Evolutionary conservation across 2,113 vertebrate species (phyloP).

Genomic region (Petaurus breviceps): DNA sequence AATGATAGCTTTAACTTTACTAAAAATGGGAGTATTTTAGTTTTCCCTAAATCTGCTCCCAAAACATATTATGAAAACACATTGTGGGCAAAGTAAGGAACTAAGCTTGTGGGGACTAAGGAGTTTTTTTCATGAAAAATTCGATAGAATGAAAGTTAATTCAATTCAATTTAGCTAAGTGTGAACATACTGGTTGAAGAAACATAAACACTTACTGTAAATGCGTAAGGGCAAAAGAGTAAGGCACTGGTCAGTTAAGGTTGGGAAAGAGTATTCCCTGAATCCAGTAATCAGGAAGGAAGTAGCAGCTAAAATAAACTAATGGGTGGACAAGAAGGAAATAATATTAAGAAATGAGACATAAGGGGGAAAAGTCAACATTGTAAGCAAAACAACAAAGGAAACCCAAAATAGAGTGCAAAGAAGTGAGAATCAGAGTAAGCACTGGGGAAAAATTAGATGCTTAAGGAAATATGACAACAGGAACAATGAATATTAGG

Average conservation of each 20-base stretch:
- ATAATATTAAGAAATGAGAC: conserved; percentile 75
- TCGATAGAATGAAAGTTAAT: not conserved
- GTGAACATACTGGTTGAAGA: rapidly evolving
- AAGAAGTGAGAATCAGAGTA: not conserved
- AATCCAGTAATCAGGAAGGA: conserved; percentile 72
- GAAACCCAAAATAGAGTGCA: not conserved
- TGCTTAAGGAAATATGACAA: not conserved
- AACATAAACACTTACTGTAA: not conserved
- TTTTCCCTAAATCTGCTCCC: not conserved
- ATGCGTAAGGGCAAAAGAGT: not conserved
- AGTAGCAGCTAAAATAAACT: conserved; percentile 76
- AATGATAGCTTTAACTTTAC: not conserved
- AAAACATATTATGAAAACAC: rapidly evolving
- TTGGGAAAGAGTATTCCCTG: conserved; percentile 51
- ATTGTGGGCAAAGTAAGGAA: not conserved
- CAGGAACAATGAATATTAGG: not conserved
- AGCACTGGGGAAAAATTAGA: not conserved
- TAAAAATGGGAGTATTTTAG: not conserved
- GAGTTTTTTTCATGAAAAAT: not conserved
- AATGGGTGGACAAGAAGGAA: conserved; percentile 68
- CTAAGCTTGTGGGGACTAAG: rapidly evolving
- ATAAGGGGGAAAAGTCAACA: conserved; percentile 43
- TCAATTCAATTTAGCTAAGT: not conserved
- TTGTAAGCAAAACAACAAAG: conserved; percentile 10
- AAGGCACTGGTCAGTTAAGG: not conserved